Evolutionary conservation across 2,113 vertebrate genomes (phyloP).

Genomic region (Rhinopomastus cyanomelas): DNA sequence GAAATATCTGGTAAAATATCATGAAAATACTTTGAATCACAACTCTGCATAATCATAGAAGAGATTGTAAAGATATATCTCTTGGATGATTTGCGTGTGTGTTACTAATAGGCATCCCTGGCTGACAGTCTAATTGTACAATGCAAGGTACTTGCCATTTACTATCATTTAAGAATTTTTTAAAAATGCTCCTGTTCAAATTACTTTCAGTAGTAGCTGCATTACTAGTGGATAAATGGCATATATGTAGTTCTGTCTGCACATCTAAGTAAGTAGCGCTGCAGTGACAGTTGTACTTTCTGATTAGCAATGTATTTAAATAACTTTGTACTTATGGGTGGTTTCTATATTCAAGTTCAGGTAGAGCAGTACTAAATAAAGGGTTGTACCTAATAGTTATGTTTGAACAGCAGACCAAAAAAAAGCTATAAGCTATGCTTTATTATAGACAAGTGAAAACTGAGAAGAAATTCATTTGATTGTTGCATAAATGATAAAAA

Average conservation of each 20-base stretch:
- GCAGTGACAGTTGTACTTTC: not conserved
- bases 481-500: too few relatives aligned
- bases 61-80: not conserved
- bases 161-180: not conserved
- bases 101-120: conserved; percentile 23
- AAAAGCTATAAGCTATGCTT: not conserved
- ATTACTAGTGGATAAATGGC: not conserved
- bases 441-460: not conserved
- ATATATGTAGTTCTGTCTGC: not conserved
- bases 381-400: not conserved
- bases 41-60: conserved; percentile 8
- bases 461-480: too few relatives aligned
- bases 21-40: conserved; percentile 15
- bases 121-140: conserved; percentile 29
- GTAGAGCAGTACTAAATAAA: not conserved
- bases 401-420: not conserved
- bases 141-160: not conserved
- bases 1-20: conserved; percentile 29
- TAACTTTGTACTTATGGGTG: not conserved
- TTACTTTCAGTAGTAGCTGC: not conserved
- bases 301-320: not conserved
- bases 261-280: not conserved
- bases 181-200: not conserved
- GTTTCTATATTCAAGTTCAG: not conserved
- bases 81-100: not conserved